Evolutionary conservation across 2,797 vertebrate species (phyloP).

Genomic region (Pteropus rufus): DNA sequence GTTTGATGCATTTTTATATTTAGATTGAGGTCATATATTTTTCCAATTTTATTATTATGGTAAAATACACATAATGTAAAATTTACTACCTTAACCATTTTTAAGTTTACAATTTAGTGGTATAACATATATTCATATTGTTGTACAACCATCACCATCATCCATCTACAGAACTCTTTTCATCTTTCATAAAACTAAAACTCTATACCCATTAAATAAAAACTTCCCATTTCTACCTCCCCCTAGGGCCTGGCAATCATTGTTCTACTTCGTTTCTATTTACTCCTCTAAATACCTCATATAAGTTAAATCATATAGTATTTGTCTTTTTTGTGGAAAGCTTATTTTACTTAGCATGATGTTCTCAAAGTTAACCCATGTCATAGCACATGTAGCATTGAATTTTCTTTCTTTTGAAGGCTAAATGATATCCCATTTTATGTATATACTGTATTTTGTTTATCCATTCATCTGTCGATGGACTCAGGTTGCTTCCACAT

Average conservation of each 20-base stretch:
- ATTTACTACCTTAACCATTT: not conserved
- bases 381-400: not conserved
- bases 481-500: not conserved
- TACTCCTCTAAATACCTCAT: not conserved
- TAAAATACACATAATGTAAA: not conserved
- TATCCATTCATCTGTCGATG: not conserved
- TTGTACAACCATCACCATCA: not conserved
- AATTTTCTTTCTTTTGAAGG: not conserved
- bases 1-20: not conserved
- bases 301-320: not conserved
- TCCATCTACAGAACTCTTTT: not conserved
- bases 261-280: not conserved
- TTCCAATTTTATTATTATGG: not conserved
- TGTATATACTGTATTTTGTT: not conserved
- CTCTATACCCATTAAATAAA: not conserved
- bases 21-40: not conserved
- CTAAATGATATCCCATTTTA: not conserved
- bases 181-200: not conserved
- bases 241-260: not conserved
- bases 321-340: not conserved
- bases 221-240: not conserved
- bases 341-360: not conserved
- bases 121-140: not conserved
- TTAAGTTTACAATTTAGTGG: not conserved
- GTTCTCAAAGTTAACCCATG: not conserved